These are phyloP conservation scores for Montipora capitata DNA, from an alignment of 92 coral and sea anemone species.

Conservation along the genomic window DNA sequence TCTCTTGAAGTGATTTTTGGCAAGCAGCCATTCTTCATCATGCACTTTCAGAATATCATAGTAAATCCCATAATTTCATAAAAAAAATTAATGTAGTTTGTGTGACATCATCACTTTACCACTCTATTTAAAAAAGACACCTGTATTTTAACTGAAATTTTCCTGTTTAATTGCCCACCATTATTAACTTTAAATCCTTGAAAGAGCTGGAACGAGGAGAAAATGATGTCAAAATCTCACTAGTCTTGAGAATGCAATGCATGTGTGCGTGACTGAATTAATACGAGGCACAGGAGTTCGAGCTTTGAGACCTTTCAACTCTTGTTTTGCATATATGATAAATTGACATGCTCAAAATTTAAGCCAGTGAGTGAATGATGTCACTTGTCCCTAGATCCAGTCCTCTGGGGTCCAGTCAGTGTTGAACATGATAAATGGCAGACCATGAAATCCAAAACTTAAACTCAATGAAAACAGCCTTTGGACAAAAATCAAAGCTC, in stretches of 20 bases:
- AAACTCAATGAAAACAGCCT: too few relatives aligned
- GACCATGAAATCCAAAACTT: too few relatives aligned
- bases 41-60: too few relatives aligned
- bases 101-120: too few relatives aligned
- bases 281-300: slow-evolving; percentile 6
- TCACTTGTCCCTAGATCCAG: slow-evolving; percentile 8
- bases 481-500: too few relatives aligned
- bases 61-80: too few relatives aligned
- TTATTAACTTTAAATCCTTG: slow-evolving; percentile 2
- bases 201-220: slow-evolving; percentile 7
- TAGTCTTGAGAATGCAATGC: slow-evolving; percentile 7
- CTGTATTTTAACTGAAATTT: neutral
- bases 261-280: neutral
- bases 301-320: slow-evolving; percentile 4
- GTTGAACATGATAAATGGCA: neutral
- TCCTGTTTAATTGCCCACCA: neutral
- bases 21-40: too few relatives aligned
- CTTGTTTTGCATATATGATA: slow-evolving; percentile 9
- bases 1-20: too few relatives aligned
- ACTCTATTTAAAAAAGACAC: too few relatives aligned
- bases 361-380: slow-evolving; percentile 3
- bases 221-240: slow-evolving; percentile 6
- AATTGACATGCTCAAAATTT: neutral
- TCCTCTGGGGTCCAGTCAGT: slow-evolving; percentile 14
- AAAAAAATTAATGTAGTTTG: too few relatives aligned